Percentiles rank a stretch among this genome's conserved stretches.
Evolutionary conservation across 2,797 vertebrate genomes (phyloP).

Genomic region (Parauchenoglanis ngamensis): DNA sequence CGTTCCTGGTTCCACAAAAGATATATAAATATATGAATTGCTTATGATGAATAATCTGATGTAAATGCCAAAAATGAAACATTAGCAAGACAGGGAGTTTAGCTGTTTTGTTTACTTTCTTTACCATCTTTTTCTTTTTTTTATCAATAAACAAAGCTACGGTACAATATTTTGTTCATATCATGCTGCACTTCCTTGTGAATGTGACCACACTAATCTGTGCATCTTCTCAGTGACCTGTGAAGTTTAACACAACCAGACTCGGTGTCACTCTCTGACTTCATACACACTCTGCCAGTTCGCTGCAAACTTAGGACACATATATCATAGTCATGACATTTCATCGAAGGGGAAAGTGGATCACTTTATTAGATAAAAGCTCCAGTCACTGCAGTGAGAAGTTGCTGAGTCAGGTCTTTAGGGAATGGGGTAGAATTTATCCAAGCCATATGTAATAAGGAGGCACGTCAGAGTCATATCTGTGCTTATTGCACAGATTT

Average conservation of each 20-base stretch:
- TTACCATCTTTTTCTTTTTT: background rate
- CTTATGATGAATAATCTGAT: background rate
- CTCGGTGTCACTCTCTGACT: constrained; percentile 18
- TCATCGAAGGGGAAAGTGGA: constrained; percentile 34
- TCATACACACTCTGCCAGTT: constrained; percentile 35
- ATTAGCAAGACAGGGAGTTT: background rate
- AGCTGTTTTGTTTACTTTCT: background rate
- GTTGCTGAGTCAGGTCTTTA: constrained; percentile 47
- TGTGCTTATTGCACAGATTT: constrained; percentile 30
- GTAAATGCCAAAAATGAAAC: background rate
- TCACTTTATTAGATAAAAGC: constrained; percentile 51
- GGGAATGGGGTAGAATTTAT: constrained; percentile 46
- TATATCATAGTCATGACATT: constrained; percentile 49
- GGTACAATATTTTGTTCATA: background rate
- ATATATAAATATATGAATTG: background rate
- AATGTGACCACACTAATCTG: background rate
- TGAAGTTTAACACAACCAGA: constrained; percentile 13
- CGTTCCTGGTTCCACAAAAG: background rate
- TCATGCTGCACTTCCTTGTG: background rate
- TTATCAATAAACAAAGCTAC: background rate
- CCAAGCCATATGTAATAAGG: constrained; percentile 42
- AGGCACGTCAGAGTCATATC: constrained; percentile 46
- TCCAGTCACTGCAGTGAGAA: constrained; percentile 22
- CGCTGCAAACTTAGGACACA: constrained; percentile 35
- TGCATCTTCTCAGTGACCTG: background rate